A percentile compares a stretch with the other conserved stretches of the same genome.
Conservation (phyloP, 1,140 invertebrate genomes). For the Drosophila athabasca region DNA sequence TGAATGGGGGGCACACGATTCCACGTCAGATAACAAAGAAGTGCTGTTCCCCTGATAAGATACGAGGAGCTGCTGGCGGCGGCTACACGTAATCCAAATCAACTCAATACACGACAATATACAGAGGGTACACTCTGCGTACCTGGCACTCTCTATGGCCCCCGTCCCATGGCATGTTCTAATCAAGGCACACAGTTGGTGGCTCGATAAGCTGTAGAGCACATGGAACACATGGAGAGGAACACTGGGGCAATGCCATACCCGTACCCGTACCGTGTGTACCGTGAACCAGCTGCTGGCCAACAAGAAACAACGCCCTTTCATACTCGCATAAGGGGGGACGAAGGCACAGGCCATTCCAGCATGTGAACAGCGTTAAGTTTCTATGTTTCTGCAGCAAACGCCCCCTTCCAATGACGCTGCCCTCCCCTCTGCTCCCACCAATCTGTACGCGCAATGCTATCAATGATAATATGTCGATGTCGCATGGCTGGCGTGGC, state of each 20-base stretch:
- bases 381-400: slow-evolving; percentile 63
- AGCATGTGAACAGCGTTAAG: slow-evolving; percentile 51
- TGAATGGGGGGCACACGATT: slow-evolving; percentile 17
- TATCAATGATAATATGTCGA: background rate
- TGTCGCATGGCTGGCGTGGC: background rate
- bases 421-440: background rate
- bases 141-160: slow-evolving; percentile 13
- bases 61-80: slow-evolving; percentile 13
- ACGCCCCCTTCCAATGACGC: background rate
- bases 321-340: slow-evolving; percentile 19
- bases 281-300: slow-evolving; percentile 8
- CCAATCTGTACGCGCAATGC: slow-evolving; percentile 1
- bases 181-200: slow-evolving; percentile 3
- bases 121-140: background rate
- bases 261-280: background rate
- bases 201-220: slow-evolving; percentile 18
- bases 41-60: slow-evolving; percentile 37
- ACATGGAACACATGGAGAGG: slow-evolving; percentile 6
- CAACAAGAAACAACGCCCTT: slow-evolving; percentile 41
- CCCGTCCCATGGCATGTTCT: background rate
- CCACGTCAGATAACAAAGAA: slow-evolving; percentile 47
- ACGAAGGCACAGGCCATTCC: slow-evolving; percentile 2
- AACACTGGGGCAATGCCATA: slow-evolving; percentile 1
- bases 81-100: slow-evolving; percentile 44
- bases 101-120: slow-evolving; percentile 1